A percentile compares a stretch with the other conserved stretches of the same genome.
Conservation (phyloP, 1,140 invertebrate genomes). For the Radopholus similis region DNA sequence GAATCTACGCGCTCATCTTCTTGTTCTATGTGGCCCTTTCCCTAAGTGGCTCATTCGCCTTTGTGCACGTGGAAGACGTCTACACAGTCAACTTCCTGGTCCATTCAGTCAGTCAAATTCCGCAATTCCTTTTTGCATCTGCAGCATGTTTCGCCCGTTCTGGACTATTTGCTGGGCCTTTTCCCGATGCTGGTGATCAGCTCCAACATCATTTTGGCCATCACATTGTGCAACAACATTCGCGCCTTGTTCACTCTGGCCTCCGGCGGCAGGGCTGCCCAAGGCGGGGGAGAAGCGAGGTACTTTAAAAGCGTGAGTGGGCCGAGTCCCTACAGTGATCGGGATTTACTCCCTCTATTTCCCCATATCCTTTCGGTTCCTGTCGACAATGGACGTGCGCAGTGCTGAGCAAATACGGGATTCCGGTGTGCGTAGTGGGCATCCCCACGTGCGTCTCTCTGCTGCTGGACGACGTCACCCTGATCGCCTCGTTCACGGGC, state of each 20-base stretch:
- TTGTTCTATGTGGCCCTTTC: constrained; percentile 82
- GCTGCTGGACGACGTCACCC: constrained; percentile 73
- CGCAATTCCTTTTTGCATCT: constrained; percentile 61
- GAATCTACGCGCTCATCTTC: constrained; percentile 76
- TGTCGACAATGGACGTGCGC: too few relatives aligned
- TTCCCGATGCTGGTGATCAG: constrained; percentile 95
- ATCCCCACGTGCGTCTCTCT: constrained; percentile 81
- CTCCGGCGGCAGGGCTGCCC: not conserved
- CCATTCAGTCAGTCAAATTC: too few relatives aligned
- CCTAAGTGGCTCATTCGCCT: constrained; percentile 83
- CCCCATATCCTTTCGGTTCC: too few relatives aligned
- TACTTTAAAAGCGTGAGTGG: too few relatives aligned
- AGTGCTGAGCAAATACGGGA: constrained; percentile 60
- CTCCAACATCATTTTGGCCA: constrained; percentile 90
- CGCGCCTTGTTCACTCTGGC: constrained; percentile 72
- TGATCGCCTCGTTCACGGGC: constrained; percentile 60
- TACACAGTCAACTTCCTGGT: constrained; percentile 85
- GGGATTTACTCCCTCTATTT: too few relatives aligned
- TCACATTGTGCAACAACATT: constrained; percentile 89
- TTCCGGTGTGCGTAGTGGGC: constrained; percentile 74
- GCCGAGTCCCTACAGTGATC: too few relatives aligned
- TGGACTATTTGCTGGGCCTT: constrained; percentile 78
- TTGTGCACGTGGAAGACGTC: constrained; percentile 76
- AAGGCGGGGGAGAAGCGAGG: not conserved
- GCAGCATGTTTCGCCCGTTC: constrained; percentile 37